Base-by-base conservation (phyloP, 2,797 vertebrate genomes). In the Acanthurus leucopareius region DNA sequence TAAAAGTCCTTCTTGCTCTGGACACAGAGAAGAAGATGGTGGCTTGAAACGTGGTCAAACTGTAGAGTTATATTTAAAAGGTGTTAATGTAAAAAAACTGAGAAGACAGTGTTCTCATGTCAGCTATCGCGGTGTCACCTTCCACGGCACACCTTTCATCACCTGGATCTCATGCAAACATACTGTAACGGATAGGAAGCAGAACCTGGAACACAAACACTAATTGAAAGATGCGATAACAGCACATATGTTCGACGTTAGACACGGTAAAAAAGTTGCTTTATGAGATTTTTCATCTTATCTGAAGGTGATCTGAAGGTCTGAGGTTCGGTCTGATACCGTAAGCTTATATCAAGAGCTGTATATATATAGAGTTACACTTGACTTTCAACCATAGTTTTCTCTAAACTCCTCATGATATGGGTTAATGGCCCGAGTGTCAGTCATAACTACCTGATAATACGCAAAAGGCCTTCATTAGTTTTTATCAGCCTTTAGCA, bases 131-230 rank as follows among this genome's bases (percentile, higher is more conserved):
- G 67, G 82, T 87, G 79, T 78, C 68, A 85, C 58, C 40, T 83
- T 83, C 81, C 77, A 79, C 72, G 83, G 20, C 48, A 63, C 64
- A 79, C 51, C 59, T 86, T 52, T 83, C 69, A 80, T 76, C 82
- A 83, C 44, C 32, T 38, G 32, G 10, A 51, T 67, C 10, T 35
- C 20, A 68, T 54, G 48, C 35, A 79, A 66, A 63, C 8, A 35
- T 7, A 11, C 40, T 7, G 3, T 32, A 28, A 44, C n/a, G 13
- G 25, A 3, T 32, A 19, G 15, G 10, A 54, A 56, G 8, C 11
- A 63, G 49, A 77, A 10, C 8, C 40, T 40, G 40, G 19, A 51
- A 17, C 16, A 57, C 10, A 11, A 75, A 9, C 64, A 52, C 13
- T 2, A 75, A 75, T 14, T 45, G 45, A 35, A 22, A 53, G 35